Evolutionary conservation across 2,888 invertebrate species (phyloP).

Genomic region (Thereva nobilitata): DNA sequence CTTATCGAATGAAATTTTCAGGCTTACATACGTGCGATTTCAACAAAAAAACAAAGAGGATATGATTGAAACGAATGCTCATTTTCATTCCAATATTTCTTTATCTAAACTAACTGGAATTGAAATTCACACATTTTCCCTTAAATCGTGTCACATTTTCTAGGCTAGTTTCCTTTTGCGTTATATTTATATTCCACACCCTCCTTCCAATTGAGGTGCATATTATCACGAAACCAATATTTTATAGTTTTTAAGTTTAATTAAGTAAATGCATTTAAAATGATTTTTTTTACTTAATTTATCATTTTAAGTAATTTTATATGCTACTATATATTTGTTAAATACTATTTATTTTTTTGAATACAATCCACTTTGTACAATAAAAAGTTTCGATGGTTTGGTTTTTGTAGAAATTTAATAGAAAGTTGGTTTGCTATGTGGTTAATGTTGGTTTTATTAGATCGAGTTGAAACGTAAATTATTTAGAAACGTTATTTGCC

Average conservation of each 20-base stretch:
- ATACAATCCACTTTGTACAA: slow-evolving; percentile 9
- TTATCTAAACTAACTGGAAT: slow-evolving; percentile 20
- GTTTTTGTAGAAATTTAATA: slow-evolving; percentile 15
- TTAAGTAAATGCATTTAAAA: neutral
- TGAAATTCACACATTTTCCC: slow-evolving; percentile 21
- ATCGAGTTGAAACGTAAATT: too few species aligned
- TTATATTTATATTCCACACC: slow-evolving; percentile 3
- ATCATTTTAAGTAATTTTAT: slow-evolving; percentile 28
- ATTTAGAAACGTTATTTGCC: too few species aligned
- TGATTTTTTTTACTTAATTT: slow-evolving; percentile 15
- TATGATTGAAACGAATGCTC: slow-evolving; percentile 10
- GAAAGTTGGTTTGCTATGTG: neutral
- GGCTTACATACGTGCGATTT: slow-evolving; percentile 22
- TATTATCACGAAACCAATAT: neutral
- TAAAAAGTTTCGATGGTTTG: neutral
- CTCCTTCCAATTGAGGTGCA: neutral
- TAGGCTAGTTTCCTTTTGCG: slow-evolving; percentile 8
- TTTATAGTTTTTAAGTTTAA: neutral
- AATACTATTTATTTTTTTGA: slow-evolving; percentile 30
- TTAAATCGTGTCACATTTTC: slow-evolving; percentile 3
- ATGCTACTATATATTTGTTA: slow-evolving; percentile 8
- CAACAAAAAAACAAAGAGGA: slow-evolving; percentile 21
- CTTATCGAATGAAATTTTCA: slow-evolving; percentile 25
- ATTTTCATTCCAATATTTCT: slow-evolving; percentile 26
- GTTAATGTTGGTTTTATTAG: too few species aligned